Percentiles rank a stretch among this genome's conserved stretches.
These are phyloP conservation scores for Bradypodion pumilum DNA, from an alignment of 2,797 vertebrate genomes.

Conservation along the genomic window DNA sequence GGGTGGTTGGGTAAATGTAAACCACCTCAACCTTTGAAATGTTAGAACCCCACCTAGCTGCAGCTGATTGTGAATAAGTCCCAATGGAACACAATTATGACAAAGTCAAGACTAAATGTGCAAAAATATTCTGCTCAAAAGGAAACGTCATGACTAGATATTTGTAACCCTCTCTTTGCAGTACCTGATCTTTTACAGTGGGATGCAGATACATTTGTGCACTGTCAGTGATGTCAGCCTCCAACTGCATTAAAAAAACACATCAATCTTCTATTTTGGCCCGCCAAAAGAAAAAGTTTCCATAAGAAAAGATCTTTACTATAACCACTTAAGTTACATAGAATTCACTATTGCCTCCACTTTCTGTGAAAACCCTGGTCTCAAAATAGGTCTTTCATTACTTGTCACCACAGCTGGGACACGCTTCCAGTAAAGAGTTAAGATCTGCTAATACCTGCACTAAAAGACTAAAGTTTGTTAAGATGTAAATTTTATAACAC, in stretches of 20 bases:
- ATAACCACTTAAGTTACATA: conserved; percentile 44
- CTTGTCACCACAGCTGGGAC: conserved; percentile 66
- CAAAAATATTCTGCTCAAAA: conserved; percentile 62
- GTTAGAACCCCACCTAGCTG: conserved; percentile 30
- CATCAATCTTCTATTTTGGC: conserved; percentile 50
- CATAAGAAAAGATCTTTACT: conserved; percentile 64
- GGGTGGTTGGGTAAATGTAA: conserved; percentile 42
- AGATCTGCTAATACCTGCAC: conserved; percentile 72
- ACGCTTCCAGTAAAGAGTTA: conserved; percentile 72
- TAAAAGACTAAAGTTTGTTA: conserved; percentile 73
- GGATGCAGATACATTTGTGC: background rate
- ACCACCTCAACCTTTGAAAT: conserved; percentile 53
- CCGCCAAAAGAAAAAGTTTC: conserved; percentile 58
- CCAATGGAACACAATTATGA: conserved; percentile 16
- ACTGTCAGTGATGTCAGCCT: conserved; percentile 52
- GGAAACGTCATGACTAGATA: conserved; percentile 57
- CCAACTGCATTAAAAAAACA: conserved; percentile 12
- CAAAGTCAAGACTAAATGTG: conserved; percentile 37
- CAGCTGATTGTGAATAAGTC: background rate
- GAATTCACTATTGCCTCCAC: conserved; percentile 56
- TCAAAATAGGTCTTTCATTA: conserved; percentile 64
- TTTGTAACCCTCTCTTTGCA: conserved; percentile 49
- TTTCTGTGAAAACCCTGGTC: conserved; percentile 64
- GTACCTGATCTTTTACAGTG: conserved; percentile 37
- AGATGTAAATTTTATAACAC: conserved; percentile 73